Evolutionary conservation across 2,888 invertebrate species (phyloP), one percentile per base, ranked within the genome.

Genomic region (Dioctria rufipes): DNA sequence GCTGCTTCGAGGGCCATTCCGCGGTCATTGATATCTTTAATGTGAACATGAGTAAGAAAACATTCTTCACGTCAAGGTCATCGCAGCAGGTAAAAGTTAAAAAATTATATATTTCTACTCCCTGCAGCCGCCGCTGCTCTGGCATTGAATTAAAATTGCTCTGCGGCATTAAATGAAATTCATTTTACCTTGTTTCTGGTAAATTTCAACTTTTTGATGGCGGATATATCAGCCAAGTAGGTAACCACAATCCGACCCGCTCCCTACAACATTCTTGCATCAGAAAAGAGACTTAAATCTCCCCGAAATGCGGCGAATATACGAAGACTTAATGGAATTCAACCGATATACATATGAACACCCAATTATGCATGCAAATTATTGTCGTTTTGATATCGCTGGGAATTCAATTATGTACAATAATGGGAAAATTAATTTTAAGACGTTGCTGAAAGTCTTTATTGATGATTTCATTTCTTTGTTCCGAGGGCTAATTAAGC

Each of bases 1-100:
- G 60, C 58, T 25, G 25, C 25, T 9, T 5, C 73, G 73, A 42
- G 60, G 73, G 73, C 51, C 54, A 42, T 58, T 60, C 58, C 54
- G 42, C 54, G 60, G 73, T 73, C 60, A 73, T 58, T 58, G 73
- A 43, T 60, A 42, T 60, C 73, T 73, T 73, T 73, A 58, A 73
- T 54, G 43, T 43, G 58, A 58, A 58, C 60, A 37, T 73, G 73
- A 73, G 60, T 60, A 54, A 73, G 42, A 73, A 73, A 73, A 73
- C 25, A 73, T 73, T 58, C 60, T 42, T 58, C 43, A 40, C 43
- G 3, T 42, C 73, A 73, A 73, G 73, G 73, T 60, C 43, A 60
- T 25, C 60, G 58, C 73, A 73, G 40, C 73, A 73, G 73, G 73
- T 60, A 73, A 73, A 73, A 73, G 73, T 73, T 58, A 60, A 73